phyloP scores from a whole-genome alignment of 2,888 invertebrate species.

The Beris chalybata region DNA sequence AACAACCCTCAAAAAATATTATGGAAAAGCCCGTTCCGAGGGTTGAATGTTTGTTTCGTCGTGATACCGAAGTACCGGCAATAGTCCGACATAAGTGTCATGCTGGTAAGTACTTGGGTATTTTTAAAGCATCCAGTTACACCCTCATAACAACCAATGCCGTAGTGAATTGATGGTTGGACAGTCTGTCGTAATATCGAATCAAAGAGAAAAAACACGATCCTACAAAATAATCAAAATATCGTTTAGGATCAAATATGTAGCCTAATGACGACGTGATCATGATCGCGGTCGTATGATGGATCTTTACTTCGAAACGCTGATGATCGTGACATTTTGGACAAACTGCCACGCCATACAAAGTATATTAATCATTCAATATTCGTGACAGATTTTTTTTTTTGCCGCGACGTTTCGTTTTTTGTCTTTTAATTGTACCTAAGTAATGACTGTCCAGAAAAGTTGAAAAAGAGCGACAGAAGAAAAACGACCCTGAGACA shows the following conservation, averaged over 20 bases:
- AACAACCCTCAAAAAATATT: neutral
- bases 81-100: slow-evolving; percentile 2
- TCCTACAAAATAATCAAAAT: neutral
- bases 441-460: slow-evolving; percentile 30
- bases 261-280: too few species aligned
- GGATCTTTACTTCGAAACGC: too few species aligned
- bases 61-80: slow-evolving; percentile 11
- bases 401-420: slow-evolving; percentile 11
- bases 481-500: slow-evolving; percentile 20
- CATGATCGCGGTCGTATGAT: too few species aligned
- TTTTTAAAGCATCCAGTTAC: slow-evolving; percentile 26
- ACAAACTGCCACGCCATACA: too few species aligned
- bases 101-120: slow-evolving; percentile 21
- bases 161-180: neutral
- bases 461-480: slow-evolving; percentile 22
- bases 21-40: neutral
- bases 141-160: slow-evolving; percentile 19
- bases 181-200: slow-evolving; percentile 5
- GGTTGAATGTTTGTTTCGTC: slow-evolving; percentile 23
- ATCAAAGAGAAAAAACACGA: neutral
- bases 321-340: too few species aligned
- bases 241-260: neutral
- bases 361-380: neutral
- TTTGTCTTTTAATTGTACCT: slow-evolving; percentile 13
- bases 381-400: slow-evolving; percentile 26